Evolutionary conservation across 2,113 vertebrate genomes (phyloP), one percentile per base, ranked within the genome.

Genomic region (Tyrannus savana): DNA sequence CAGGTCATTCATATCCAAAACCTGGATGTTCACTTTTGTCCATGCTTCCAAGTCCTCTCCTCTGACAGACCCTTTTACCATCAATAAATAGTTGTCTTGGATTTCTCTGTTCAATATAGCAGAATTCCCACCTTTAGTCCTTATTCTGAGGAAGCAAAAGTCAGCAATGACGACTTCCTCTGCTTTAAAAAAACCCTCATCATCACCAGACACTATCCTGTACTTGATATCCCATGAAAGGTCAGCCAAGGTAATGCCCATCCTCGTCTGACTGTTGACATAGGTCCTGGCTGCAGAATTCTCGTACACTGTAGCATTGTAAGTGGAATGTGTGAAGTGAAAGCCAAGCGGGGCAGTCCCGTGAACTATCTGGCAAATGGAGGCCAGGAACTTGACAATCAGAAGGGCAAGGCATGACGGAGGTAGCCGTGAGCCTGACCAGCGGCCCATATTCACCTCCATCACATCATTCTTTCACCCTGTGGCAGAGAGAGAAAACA

Each of bases 1-100:
- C n/a, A 99, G 97, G 94, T 99, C 99, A 73, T 99, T 99, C 99
- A 99, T 99, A 96, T 99, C 99, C 96, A 99, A 98, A 82, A 99
- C 99, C 91, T 99, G 99, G 60, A 99, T 97, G 72, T 97, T 99
- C 90, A 99, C 99, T 98, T 99, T 99, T 89, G 99, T 98, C 99
- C 99, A 99, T 35, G 99, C 98, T 97, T 99, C 99, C 84, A 99
- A 97, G 71, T 99, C 98, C 84, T 99, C 99, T 52, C 99, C 99
- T 95, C 99, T 98, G 55, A 99, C 98, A 41, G 98, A 98, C 31
- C 99, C 99, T 97, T 99, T 99, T 31, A 99, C 98, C 67, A 98
- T 98, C 96, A 99, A 98, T 97, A 99, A 98, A 98, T 99, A 99
- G 95, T 98, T 99, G 97, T 99, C 99, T 97, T 99, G 99, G 83